A percentile compares a stretch with the other conserved stretches of the same genome.
Conservation (phyloP, 2,797 vertebrate species). For the Tenualosa ilisha region DNA sequence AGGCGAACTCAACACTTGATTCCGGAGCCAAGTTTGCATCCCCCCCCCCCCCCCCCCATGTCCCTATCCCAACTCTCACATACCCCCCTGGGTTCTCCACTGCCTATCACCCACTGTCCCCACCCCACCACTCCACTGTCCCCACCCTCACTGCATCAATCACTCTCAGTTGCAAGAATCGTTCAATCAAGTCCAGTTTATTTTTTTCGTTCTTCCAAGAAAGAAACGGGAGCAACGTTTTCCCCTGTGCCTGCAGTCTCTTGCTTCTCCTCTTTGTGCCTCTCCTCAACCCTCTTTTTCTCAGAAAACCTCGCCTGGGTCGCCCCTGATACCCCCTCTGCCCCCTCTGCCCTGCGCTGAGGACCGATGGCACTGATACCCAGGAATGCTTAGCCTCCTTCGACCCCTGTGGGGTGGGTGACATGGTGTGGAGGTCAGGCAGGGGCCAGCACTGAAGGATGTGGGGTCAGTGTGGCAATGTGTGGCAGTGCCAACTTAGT, state of each 20-base stretch:
- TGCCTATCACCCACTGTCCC: background rate
- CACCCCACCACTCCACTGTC: background rate
- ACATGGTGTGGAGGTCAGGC: background rate
- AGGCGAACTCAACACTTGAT: slow-evolving; percentile 10
- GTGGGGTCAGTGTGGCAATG: background rate
- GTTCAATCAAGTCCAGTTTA: background rate
- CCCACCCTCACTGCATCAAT: background rate
- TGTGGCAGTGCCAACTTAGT: background rate
- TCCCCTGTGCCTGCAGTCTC: background rate
- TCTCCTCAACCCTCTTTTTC: background rate
- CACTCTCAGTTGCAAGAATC: slow-evolving; percentile 11
- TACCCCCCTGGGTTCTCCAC: background rate
- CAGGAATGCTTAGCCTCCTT: background rate
- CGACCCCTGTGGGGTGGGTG: background rate
- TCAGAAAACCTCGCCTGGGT: background rate
- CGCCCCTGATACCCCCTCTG: background rate
- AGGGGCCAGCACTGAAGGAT: background rate
- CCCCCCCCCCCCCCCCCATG: background rate
- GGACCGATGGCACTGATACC: background rate
- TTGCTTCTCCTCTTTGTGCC: background rate
- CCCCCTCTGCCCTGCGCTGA: background rate
- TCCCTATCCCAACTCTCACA: background rate
- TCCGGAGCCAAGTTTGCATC: background rate
- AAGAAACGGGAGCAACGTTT: background rate
- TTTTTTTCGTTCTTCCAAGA: background rate